Percentiles rank a stretch among this genome's conserved stretches.
Evolutionary conservation across 2,113 vertebrate genomes (phyloP).

Genomic region (Garra rufa): DNA sequence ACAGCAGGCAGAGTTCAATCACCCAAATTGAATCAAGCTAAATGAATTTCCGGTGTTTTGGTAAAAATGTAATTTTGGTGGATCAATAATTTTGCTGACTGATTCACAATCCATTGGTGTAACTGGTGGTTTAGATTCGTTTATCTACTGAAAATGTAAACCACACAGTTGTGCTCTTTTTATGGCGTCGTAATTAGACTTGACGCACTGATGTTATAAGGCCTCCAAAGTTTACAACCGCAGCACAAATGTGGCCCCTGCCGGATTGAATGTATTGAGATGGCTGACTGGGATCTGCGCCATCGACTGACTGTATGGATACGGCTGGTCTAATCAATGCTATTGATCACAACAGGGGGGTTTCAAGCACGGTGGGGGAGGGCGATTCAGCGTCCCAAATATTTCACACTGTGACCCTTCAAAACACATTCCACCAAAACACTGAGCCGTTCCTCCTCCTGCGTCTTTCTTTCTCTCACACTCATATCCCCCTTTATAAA

Average conservation of each 20-base stretch:
- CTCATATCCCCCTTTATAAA: constrained; percentile 31
- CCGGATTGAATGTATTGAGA: constrained; percentile 26
- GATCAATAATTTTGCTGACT: not conserved
- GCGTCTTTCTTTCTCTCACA: constrained; percentile 13
- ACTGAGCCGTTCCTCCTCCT: constrained; percentile 11
- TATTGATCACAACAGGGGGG: constrained; percentile 49
- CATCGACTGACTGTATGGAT: constrained; percentile 49
- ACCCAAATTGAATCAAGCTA: not conserved
- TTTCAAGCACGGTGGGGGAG: constrained; percentile 31
- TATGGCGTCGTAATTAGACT: not conserved
- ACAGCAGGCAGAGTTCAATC: not conserved
- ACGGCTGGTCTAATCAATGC: constrained; percentile 51
- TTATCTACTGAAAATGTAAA: constrained; percentile 25
- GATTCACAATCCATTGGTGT: not conserved
- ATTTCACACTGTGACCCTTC: constrained; percentile 35
- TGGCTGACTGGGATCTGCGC: constrained; percentile 19
- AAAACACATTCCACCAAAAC: constrained; percentile 36
- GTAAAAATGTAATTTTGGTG: not conserved
- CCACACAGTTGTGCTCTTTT: not conserved
- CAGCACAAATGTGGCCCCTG: constrained; percentile 9
- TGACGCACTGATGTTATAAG: constrained; percentile 6
- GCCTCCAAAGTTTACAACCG: constrained; percentile 28
- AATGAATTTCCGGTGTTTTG: not conserved
- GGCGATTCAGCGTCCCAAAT: constrained; percentile 31
- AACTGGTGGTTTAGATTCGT: constrained; percentile 12